phyloP scores from a whole-genome alignment of 1,140 invertebrate genomes.

The Geopemphigus sp. region DNA sequence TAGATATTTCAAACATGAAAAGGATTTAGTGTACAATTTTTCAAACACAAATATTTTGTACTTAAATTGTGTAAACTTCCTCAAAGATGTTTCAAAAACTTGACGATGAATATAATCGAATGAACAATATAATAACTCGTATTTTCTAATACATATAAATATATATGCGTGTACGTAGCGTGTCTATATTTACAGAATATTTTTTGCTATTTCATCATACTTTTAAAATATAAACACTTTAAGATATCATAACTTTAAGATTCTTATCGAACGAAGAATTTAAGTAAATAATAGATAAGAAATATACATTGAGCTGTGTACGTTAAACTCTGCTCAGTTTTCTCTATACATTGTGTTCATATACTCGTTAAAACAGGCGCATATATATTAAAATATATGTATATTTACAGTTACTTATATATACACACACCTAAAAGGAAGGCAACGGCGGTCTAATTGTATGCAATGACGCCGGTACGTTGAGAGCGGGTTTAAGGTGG shows the following conservation, averaged over 20 bases:
- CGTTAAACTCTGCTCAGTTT: too few relatives aligned
- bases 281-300: too few relatives aligned
- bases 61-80: background rate
- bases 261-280: too few relatives aligned
- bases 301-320: too few relatives aligned
- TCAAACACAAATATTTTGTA: background rate
- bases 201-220: too few relatives aligned
- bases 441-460: conserved; percentile 8
- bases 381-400: background rate
- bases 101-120: background rate
- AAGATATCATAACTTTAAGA: too few relatives aligned
- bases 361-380: background rate
- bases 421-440: background rate
- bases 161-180: too few relatives aligned
- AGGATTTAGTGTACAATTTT: background rate
- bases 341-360: too few relatives aligned
- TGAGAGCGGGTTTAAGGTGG: conserved; percentile 4
- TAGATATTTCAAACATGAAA: background rate
- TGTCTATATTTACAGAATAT: too few relatives aligned
- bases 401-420: background rate
- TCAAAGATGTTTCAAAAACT: background rate
- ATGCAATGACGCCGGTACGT: conserved; percentile 4
- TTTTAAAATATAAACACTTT: too few relatives aligned
- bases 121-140: background rate
- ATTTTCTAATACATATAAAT: background rate